These are phyloP conservation scores for Heliconius ismenius DNA, from an alignment of 2,888 invertebrate species.

Conservation along the genomic window DNA sequence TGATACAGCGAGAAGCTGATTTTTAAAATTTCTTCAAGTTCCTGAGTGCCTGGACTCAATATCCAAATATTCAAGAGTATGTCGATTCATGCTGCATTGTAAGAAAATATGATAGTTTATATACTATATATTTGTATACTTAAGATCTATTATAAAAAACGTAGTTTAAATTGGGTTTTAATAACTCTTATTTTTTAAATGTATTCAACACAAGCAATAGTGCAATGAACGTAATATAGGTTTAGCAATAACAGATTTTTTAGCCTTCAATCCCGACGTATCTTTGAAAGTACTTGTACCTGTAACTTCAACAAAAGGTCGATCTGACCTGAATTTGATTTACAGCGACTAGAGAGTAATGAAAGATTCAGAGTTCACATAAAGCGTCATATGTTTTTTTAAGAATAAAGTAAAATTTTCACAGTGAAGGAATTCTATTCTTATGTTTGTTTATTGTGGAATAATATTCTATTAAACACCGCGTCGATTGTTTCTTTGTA, in stretches of 20 bases:
- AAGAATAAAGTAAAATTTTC: background rate
- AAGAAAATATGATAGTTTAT: no score
- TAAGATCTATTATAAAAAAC: no score
- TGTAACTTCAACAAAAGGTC: slow-evolving; percentile 12
- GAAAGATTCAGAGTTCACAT: slow-evolving; percentile 11
- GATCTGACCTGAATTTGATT: slow-evolving; percentile 17
- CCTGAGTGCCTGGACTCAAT: no score
- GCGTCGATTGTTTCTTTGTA: no score
- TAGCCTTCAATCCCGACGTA: background rate
- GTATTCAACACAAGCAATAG: background rate
- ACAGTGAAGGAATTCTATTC: background rate
- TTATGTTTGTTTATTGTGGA: background rate
- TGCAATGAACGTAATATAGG: slow-evolving; percentile 1
- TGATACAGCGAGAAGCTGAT: no score
- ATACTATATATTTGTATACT: no score
- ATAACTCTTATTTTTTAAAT: no score
- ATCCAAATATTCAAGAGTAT: no score
- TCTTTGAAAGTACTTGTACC: slow-evolving; percentile 12
- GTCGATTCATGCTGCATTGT: no score
- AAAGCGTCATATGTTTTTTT: background rate
- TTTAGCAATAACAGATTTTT: slow-evolving; percentile 12
- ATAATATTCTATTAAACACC: no score
- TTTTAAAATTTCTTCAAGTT: no score
- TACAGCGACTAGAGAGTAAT: slow-evolving; percentile 15
- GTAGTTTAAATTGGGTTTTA: no score